Conservation (phyloP, 1,140 invertebrate genomes). For the Drosophila setifemur region DNA sequence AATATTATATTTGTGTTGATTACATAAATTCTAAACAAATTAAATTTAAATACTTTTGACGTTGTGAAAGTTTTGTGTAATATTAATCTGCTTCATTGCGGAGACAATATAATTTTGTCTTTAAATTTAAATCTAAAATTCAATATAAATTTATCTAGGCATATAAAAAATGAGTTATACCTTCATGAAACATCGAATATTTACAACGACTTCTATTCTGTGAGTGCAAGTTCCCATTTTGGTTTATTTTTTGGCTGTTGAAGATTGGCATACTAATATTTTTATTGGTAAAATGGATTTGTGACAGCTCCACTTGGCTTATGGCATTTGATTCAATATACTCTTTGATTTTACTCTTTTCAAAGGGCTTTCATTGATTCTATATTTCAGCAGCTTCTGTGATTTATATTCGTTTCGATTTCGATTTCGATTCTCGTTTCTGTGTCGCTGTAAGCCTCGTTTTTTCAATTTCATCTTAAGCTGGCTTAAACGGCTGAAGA, state of each 20-base stretch:
- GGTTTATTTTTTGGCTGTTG: neutral
- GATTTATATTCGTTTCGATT: neutral
- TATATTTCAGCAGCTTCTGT: neutral
- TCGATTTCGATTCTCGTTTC: too few relatives aligned
- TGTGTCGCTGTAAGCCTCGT: slow-evolving; percentile 3
- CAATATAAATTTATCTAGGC: too few relatives aligned
- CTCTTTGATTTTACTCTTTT: slow-evolving; percentile 4
- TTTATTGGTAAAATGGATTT: slow-evolving; percentile 67
- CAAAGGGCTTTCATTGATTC: slow-evolving; percentile 20
- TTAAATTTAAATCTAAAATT: too few relatives aligned
- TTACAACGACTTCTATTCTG: neutral
- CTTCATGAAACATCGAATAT: too few relatives aligned
- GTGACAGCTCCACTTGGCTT: slow-evolving; percentile 61
- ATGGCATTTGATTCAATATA: slow-evolving; percentile 61
- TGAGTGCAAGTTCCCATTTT: neutral
- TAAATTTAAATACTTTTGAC: too few relatives aligned
- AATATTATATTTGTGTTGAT: too few relatives aligned
- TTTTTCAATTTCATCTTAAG: slow-evolving; percentile 48
- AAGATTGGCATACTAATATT: slow-evolving; percentile 58
- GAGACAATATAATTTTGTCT: too few relatives aligned
- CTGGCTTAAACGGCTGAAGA: slow-evolving; percentile 31
- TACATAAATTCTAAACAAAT: too few relatives aligned
- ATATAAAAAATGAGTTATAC: too few relatives aligned
- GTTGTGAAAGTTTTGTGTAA: too few relatives aligned
- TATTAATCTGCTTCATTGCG: neutral